Base-by-base conservation (phyloP, 2,797 vertebrate genomes). In the Lagodon rhomboides region DNA sequence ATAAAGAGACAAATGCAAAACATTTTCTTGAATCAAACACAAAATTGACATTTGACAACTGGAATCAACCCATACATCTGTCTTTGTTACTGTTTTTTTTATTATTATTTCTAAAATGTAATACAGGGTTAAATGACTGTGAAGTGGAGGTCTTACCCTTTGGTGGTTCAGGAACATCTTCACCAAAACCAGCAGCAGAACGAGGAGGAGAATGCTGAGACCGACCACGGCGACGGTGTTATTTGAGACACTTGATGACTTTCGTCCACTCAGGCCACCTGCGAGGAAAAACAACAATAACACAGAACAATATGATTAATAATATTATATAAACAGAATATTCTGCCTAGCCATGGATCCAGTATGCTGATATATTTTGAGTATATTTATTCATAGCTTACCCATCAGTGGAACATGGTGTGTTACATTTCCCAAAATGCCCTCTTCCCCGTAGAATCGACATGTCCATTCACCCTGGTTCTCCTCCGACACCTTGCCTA, bases 101-200 rank as follows among this genome's bases (percentile, higher is more conserved):
- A 34, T 34, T 22, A 50, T 65, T 8, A 10, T 38, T 41, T 8
- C 34, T 27, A 44, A 27, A 63, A 34, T 10, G 17, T 1, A 34
- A 23, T 6, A 27, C 1, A 22, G 3, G 12, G 3, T 25, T 20
- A 7, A 44, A 3, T 22, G 13, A 3, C 68, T 47, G 44, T 55
- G 3, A n/a, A 38, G 2, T 3, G 1, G 10, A 5, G 20, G 51
- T 90, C 20, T 89, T 89, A 96, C 95, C 91, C 95, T 88, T 73
- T 82, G 94, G 72, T 93, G 71, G 75, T 95, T 96, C 80, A 85
- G 95, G 92, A 90, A 95, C 85, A 94, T 84, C 90, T 95, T 93
- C 61, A 82, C 81, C 74, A 93, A 58, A 73, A 94, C 54, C 79
- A 96, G 68, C 63, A 96, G 83, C 72, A 95, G 63, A 77, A 94